These are phyloP conservation scores for Podarcis muralis DNA, from an alignment of 2,113 vertebrate species.

Conservation along the genomic window DNA sequence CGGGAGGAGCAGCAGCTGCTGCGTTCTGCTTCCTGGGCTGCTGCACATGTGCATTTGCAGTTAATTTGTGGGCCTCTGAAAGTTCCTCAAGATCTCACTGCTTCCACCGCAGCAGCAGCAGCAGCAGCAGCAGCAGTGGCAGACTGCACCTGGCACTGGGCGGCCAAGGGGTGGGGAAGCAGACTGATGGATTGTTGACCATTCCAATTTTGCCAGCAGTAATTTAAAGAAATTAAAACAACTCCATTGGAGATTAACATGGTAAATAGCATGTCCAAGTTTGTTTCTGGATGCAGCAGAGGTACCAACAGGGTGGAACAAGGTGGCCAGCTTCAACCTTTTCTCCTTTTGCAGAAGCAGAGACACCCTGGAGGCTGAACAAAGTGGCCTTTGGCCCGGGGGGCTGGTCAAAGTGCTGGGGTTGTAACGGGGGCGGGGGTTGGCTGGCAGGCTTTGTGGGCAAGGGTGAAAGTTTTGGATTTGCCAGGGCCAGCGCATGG, in stretches of 20 bases:
- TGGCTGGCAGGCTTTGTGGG: too few species aligned
- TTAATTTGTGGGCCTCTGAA: constrained; percentile 83
- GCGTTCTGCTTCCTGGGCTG: too few species aligned
- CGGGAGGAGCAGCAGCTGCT: not conserved
- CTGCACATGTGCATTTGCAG: constrained; percentile 61
- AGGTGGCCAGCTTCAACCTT: constrained; percentile 11
- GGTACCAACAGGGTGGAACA: not conserved
- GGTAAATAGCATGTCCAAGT: constrained; percentile 64
- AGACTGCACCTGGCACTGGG: constrained; percentile 80
- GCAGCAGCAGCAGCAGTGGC: constrained; percentile 63
- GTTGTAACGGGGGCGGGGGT: too few species aligned
- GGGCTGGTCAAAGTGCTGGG: too few species aligned
- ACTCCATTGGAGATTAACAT: constrained; percentile 62
- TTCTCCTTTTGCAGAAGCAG: not conserved
- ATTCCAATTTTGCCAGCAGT: constrained; percentile 65
- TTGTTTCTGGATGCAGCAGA: not conserved
- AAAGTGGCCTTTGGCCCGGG: too few species aligned
- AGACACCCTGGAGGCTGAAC: not conserved
- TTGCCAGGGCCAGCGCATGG: not conserved
- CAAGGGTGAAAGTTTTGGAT: too few species aligned
- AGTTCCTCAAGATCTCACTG: constrained; percentile 85
- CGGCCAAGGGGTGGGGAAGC: constrained; percentile 72
- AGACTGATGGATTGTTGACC: constrained; percentile 75
- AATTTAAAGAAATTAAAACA: constrained; percentile 71
- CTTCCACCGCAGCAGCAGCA: not conserved